Conservation (phyloP, 92 coral and sea anemone species). For the Palythoa grandis region DNA sequence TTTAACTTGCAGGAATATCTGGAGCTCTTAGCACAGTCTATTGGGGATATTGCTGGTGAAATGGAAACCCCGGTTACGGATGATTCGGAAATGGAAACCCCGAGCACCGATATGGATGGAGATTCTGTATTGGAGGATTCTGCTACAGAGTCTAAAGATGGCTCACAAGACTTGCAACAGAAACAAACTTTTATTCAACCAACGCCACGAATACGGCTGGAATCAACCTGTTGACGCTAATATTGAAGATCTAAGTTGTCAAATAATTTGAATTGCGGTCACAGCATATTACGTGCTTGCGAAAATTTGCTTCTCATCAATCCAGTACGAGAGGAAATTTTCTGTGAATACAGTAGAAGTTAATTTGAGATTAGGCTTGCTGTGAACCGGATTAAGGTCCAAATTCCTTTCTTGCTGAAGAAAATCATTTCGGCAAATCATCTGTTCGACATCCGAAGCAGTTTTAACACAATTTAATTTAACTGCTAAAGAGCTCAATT, state of each 20-base stretch:
- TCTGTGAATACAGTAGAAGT: background rate
- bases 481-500: background rate
- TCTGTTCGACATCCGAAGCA: background rate
- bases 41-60: conserved; percentile 72
- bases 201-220: conserved; percentile 30
- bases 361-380: background rate
- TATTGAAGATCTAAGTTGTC: background rate
- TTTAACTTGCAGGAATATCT: conserved; percentile 75
- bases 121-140: conserved; percentile 29
- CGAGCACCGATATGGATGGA: conserved; percentile 34
- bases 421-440: no score
- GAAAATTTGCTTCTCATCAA: background rate
- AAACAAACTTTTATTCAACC: conserved; percentile 4
- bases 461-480: background rate
- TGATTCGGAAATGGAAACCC: conserved; percentile 66
- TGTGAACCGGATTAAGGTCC: background rate
- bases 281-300: background rate
- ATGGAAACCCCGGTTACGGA: conserved; percentile 89
- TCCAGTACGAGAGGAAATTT: background rate
- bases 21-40: conserved; percentile 84
- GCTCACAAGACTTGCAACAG: conserved; percentile 22
- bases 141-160: conserved; percentile 21
- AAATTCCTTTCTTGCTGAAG: background rate
- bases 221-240: conserved; percentile 10
- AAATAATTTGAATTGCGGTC: background rate